Percentiles rank a stretch among this genome's conserved stretches.
Evolutionary conservation across 2,888 invertebrate genomes (phyloP).

Genomic region (Anoplius nigerrimus): DNA sequence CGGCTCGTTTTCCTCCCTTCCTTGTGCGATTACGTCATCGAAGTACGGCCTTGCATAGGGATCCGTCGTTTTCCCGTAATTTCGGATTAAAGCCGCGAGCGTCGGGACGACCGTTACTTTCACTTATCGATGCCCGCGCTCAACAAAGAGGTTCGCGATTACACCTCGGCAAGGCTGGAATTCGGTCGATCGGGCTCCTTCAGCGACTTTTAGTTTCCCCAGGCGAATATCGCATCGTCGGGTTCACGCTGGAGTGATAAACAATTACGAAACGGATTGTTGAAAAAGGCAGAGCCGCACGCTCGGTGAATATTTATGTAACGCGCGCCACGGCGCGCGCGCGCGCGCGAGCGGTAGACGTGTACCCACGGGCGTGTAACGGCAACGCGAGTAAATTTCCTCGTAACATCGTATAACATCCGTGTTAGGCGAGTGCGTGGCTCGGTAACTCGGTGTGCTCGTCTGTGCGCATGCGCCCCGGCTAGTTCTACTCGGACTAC

Average conservation of each 20-base stretch:
- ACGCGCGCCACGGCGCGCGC: too few relatives aligned
- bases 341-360: conserved; percentile 33
- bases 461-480: too few relatives aligned
- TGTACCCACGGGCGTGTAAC: conserved; percentile 61
- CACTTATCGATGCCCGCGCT: background rate
- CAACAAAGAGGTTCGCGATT: background rate
- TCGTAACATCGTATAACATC: conserved; percentile 41
- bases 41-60: too few relatives aligned
- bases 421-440: conserved; percentile 31
- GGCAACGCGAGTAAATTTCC: conserved; percentile 64
- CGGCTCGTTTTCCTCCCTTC: too few relatives aligned
- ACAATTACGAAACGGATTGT: conserved; percentile 68
- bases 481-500: background rate
- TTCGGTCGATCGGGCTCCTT: background rate
- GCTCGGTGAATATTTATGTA: conserved; percentile 64
- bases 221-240: too few relatives aligned
- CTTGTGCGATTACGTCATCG: too few relatives aligned
- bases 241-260: conserved; percentile 50
- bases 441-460: too few relatives aligned
- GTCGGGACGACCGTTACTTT: conserved; percentile 7
- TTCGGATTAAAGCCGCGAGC: background rate
- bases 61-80: background rate
- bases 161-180: background rate
- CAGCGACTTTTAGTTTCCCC: conserved; percentile 17
- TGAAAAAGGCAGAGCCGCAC: conserved; percentile 54